Evolutionary conservation across 2,113 vertebrate species (phyloP).

Genomic region (Amazona vittata): DNA sequence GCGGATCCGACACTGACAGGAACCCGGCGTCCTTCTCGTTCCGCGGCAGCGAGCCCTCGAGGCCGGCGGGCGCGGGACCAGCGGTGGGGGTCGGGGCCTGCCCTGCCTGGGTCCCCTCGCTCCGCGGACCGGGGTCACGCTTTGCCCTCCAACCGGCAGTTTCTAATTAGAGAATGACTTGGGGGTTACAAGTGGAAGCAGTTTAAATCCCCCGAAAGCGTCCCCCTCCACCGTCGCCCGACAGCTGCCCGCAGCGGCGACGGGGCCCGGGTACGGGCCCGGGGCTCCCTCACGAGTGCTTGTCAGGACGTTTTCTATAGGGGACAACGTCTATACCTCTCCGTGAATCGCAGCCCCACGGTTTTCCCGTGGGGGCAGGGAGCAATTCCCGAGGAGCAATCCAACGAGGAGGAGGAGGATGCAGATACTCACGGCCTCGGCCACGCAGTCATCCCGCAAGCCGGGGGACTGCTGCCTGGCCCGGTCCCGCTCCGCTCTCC

Average conservation of each 20-base stretch:
- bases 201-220: not conserved
- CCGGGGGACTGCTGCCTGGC: not conserved
- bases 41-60: not conserved
- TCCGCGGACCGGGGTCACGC: accelerated
- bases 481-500: not conserved
- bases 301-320: not conserved
- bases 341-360: too few relatives aligned
- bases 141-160: not conserved
- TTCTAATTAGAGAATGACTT: not conserved
- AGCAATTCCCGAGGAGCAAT: not conserved
- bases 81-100: not conserved
- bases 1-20: accelerated
- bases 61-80: not conserved
- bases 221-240: not conserved
- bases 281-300: not conserved
- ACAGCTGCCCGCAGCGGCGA: not conserved
- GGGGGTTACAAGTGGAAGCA: not conserved
- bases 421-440: not conserved
- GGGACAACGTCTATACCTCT: not conserved
- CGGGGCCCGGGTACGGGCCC: not conserved
- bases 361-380: not conserved
- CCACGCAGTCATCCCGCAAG: not conserved
- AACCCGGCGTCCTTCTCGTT: not conserved
- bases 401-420: not conserved
- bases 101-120: too few relatives aligned